These are phyloP conservation scores for Microcebus lehilahytsara DNA, from an alignment of 2,113 vertebrate genomes.

Conservation along the genomic window DNA sequence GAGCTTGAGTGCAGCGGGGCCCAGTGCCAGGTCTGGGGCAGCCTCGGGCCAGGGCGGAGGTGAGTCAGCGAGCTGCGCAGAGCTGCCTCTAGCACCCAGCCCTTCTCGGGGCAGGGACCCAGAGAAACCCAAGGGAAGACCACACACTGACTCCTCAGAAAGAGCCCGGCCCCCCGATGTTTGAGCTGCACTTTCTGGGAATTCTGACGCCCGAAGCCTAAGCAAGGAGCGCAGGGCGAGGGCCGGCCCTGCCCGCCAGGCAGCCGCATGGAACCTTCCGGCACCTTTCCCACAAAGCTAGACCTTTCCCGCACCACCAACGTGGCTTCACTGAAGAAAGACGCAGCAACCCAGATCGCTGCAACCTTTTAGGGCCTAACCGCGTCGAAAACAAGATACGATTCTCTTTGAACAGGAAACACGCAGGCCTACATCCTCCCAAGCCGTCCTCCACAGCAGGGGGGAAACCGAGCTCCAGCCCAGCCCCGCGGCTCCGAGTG, in stretches of 20 bases:
- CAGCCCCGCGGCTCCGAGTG: no score
- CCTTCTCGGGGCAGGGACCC: neutral
- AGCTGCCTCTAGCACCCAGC: neutral
- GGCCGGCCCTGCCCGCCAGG: neutral
- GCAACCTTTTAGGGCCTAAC: no score
- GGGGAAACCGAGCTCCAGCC: neutral
- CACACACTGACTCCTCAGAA: neutral
- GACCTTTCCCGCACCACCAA: no score
- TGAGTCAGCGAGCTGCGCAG: no score
- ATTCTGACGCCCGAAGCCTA: neutral
- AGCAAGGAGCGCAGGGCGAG: no score
- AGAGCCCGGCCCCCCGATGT: no score
- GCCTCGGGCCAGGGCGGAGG: neutral
- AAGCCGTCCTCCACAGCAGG: neutral
- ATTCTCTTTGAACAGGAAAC: neutral
- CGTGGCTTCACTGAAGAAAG: neutral
- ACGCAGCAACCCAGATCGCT: accelerated
- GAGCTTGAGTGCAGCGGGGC: neutral
- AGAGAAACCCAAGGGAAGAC: neutral
- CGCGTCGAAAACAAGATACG: neutral
- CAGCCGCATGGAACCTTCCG: no score
- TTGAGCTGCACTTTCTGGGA: neutral
- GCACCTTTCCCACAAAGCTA: no score
- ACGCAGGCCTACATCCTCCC: no score
- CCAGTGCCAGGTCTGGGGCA: no score